Conservation (phyloP, 2,113 vertebrate species). For the Thryonomys swinderianus region DNA sequence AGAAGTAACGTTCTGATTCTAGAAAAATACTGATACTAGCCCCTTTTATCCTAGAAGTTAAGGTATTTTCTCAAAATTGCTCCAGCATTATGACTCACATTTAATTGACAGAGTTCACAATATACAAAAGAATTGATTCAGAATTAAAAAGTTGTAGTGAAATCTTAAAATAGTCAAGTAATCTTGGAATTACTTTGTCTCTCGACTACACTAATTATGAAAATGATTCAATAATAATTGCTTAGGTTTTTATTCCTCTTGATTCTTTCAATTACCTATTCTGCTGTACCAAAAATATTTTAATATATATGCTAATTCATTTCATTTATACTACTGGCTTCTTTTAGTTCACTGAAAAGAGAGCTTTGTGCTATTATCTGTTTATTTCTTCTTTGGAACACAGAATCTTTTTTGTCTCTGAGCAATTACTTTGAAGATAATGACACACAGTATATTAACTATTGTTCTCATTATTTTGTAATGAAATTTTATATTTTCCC, state of each 20-base stretch:
- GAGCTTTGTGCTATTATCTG: neutral
- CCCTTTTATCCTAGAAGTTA: neutral
- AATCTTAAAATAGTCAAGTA: constrained; percentile 60
- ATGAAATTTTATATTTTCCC: neutral
- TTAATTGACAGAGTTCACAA: constrained; percentile 25
- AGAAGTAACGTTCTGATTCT: neutral
- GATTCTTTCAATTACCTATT: neutral
- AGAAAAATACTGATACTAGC: neutral
- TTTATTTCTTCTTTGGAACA: neutral
- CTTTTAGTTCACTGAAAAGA: neutral
- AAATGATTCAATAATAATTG: neutral
- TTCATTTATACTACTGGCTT: neutral
- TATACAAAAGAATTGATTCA: neutral
- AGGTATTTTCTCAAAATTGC: constrained; percentile 1
- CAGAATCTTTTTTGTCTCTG: neutral
- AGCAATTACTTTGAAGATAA: neutral
- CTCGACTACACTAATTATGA: constrained; percentile 43
- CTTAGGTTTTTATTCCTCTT: constrained; percentile 34
- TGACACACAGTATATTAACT: neutral
- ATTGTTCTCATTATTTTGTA: neutral
- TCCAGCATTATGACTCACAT: neutral
- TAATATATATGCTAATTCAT: neutral
- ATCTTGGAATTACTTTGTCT: constrained; percentile 66
- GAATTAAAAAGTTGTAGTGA: constrained; percentile 64
- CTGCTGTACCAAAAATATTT: neutral